Evolutionary conservation across 2,113 vertebrate genomes (phyloP), one percentile per base, ranked within the genome.

Genomic region (Phocoena sinus): DNA sequence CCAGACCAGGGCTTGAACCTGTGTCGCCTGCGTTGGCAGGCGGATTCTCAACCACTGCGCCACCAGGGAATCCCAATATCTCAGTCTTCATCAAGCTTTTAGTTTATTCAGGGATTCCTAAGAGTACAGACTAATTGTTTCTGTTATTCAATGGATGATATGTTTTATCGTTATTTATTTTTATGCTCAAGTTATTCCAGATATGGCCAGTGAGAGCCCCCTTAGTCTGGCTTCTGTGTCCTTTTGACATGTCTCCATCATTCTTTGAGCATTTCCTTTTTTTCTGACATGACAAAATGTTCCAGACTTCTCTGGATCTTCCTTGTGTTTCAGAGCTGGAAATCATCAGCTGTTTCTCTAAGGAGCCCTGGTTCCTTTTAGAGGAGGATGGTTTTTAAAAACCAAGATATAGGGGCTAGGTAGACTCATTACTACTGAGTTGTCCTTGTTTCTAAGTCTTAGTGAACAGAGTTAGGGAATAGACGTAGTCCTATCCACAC

Each of bases 141-240:
- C 36, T 96, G 60, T 89, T 60, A 93, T 85, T 93, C n/a, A 71
- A 0, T 84, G 67, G 15, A 33, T 82, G 25, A 62, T 87, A 13
- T 70, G 10, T 60, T 89, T 77, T 85, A 36, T 93, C n/a, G 47
- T 53, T 53, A 2, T 53, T 90, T 70, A 62, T 71, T 62, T 71
- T 90, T 96, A 71, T 79, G n/a, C n/a, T 85, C 28, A 94, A 12
- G 33, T 93, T 93, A 58, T 79, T 85, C n/a, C n/a, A 26, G 28
- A 71, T 65, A 94, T 79, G 53, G 53, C 56, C 53, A 84, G 50
- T 25, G 56, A 93, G n/a, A 89, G 33, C n/a, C 38, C 63, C 68
- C 50, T 82, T 41, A 23, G 4, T 53, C 70, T 84, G 53, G n/a
- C 60, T 38, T 89, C 60, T 83, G 2, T 93, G 91, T 89, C 74